Base-by-base conservation (phyloP, 1,140 invertebrate species). In the Pentalonia nigronervosa region DNA sequence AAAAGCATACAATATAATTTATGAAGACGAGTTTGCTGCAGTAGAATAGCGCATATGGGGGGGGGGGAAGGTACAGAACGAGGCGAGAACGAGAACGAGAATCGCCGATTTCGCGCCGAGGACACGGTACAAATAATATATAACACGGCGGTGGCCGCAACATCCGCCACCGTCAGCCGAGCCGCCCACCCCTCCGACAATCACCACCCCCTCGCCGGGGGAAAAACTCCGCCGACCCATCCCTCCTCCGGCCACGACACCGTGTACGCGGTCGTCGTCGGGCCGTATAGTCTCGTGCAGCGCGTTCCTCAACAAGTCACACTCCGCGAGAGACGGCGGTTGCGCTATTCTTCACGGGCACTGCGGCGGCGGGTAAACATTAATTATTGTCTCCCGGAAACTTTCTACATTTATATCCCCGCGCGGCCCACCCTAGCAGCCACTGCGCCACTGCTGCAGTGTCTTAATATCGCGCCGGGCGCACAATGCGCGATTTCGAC, bases 311-410 rank as follows among this genome's bases (percentile, higher is more conserved):
- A 50, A 34, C 47, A 34, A 88, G 30, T 88, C 47, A 88, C 47
- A 88, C 47, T 50, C 48, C 34, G 7, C 87, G 86, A 25, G 84
- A 41, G 34, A 17, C 81, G 34, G 36, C 23, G 53, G 86, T n/a
- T 14, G 47, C 47, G 47, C 87, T 34, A 48, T 88, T 88, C 87
- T 88, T 88, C 60, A 76, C 60, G 60, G n/a, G n/a, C 87, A 34
- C 45, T 9, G 48, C 90, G 41, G 60, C 67, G 91, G 91, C 91
- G 91, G 91, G 91, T 45, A 86, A 93, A 93, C 91, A 93, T 93
- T 93, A 93, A 93, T 93, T 93, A 93, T 93, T 86, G 91, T 93
- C 91, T 93, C 91, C 91, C 91, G 91, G 81, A 93, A 93, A 93
- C 91, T 93, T 93, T 93, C 91, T 84, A 86, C 91, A 86, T 93